Evolutionary conservation across 2,113 vertebrate species (phyloP).

Genomic region (Sinocyclocheilus anshuiensis): DNA sequence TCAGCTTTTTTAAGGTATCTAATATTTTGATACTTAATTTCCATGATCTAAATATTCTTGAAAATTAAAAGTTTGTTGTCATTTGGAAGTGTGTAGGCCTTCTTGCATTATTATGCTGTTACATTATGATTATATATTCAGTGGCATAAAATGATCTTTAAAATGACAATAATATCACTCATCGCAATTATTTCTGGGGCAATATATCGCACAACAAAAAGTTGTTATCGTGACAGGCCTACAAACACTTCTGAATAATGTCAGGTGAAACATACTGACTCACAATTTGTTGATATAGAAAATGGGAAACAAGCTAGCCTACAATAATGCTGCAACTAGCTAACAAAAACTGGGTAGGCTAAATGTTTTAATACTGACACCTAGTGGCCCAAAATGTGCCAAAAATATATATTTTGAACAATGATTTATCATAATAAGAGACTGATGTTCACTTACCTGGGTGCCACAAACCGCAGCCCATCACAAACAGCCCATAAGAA

Average conservation of each 20-base stretch:
- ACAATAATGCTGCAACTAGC: background rate
- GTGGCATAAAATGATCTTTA: too few relatives aligned
- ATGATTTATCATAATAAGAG: background rate
- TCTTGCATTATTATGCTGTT: too few relatives aligned
- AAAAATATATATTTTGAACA: background rate
- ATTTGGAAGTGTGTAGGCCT: too few relatives aligned
- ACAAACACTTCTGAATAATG: background rate
- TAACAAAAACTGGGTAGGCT: background rate
- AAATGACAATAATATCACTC: too few relatives aligned
- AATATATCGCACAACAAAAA: too few relatives aligned
- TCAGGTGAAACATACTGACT: background rate
- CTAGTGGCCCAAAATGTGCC: background rate
- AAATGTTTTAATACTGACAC: slow-evolving; percentile 8
- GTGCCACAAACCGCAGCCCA: background rate
- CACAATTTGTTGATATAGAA: background rate
- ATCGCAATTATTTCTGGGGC: too few relatives aligned
- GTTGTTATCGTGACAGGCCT: too few relatives aligned
- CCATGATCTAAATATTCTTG: too few relatives aligned
- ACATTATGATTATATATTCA: too few relatives aligned
- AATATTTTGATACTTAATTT: too few relatives aligned
- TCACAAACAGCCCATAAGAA: background rate
- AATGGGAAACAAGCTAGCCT: background rate
- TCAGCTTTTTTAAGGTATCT: too few relatives aligned
- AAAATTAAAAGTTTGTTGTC: too few relatives aligned
- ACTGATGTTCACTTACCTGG: slow-evolving; percentile 49